Conservation (phyloP, 2,888 invertebrate genomes). For the Zygogramma bicolorata region DNA sequence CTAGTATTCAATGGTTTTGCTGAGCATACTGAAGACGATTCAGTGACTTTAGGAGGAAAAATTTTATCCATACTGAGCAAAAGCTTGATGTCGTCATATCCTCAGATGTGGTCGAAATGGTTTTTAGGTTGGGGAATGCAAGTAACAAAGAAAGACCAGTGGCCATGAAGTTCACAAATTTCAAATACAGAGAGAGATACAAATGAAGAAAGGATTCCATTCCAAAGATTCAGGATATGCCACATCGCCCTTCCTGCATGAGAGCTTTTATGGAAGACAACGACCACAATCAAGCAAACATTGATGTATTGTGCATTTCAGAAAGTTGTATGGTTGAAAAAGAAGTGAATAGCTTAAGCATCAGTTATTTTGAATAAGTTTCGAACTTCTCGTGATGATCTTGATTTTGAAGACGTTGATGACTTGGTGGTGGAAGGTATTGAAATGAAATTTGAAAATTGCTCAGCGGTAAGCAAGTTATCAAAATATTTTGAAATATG, state of each 20-base stretch:
- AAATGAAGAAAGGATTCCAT: conserved; percentile 1
- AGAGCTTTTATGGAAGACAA: too few species aligned
- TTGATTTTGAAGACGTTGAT: too few species aligned
- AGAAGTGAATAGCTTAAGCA: too few species aligned
- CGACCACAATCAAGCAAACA: too few species aligned
- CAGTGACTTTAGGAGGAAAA: background rate
- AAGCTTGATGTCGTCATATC: background rate
- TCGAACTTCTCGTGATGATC: too few species aligned
- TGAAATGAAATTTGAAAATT: too few species aligned
- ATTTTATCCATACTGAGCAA: background rate
- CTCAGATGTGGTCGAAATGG: conserved; percentile 3
- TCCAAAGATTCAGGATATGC: too few species aligned
- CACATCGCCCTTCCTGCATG: too few species aligned
- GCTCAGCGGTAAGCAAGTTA: too few species aligned
- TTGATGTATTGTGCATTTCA: conserved; percentile 9
- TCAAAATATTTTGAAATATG: background rate
- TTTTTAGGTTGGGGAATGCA: background rate
- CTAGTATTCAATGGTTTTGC: conserved; percentile 7
- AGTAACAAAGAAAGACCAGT: background rate
- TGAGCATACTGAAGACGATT: conserved; percentile 4
- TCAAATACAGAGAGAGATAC: conserved; percentile 1
- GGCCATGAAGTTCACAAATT: too few species aligned
- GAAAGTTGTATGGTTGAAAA: conserved; percentile 4
- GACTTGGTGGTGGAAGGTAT: too few species aligned
- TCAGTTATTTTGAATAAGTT: too few species aligned